phyloP scores from a whole-genome alignment of 1,140 invertebrate genomes.

The Calosoma granatense region DNA sequence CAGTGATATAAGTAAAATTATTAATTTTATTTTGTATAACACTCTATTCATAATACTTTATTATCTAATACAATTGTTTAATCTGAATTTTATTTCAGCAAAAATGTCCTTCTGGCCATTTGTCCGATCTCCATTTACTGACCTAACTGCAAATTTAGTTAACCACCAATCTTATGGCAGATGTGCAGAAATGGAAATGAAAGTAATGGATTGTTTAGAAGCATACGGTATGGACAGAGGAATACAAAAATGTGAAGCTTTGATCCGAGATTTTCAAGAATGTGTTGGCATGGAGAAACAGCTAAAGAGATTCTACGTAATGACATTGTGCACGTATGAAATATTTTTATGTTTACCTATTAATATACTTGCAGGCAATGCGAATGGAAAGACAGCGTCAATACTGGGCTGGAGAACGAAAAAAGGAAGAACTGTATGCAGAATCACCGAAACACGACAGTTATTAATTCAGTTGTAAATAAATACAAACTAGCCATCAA shows the following conservation, averaged over 20 bases:
- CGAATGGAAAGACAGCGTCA: conserved; percentile 43
- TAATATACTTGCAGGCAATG: conserved; percentile 37
- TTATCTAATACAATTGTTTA: too few species aligned
- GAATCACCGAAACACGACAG: conserved; percentile 37
- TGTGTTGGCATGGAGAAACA: conserved; percentile 50
- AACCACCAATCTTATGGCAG: conserved; percentile 48
- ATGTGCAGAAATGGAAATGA: conserved; percentile 55
- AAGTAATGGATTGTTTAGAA: conserved; percentile 59
- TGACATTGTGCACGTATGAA: conserved; percentile 14
- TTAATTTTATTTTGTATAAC: too few species aligned
- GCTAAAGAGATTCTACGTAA: conserved; percentile 40
- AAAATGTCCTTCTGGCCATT: conserved; percentile 45
- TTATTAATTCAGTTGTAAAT: conserved; percentile 28
- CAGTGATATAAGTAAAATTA: background rate
- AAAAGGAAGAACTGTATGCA: conserved; percentile 34
- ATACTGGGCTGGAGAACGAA: conserved; percentile 36
- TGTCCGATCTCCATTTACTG: conserved; percentile 52
- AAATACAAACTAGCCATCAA: conserved; percentile 11
- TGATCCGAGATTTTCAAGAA: conserved; percentile 55
- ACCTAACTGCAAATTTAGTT: conserved; percentile 48
- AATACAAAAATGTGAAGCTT: conserved; percentile 42
- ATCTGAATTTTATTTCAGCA: conserved; percentile 9
- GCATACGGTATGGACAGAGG: conserved; percentile 56
- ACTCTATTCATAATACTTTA: too few species aligned
- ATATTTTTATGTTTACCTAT: background rate